Evolutionary conservation across 1,140 invertebrate species (phyloP).

Genomic region (Hydropsyche tenuis): DNA sequence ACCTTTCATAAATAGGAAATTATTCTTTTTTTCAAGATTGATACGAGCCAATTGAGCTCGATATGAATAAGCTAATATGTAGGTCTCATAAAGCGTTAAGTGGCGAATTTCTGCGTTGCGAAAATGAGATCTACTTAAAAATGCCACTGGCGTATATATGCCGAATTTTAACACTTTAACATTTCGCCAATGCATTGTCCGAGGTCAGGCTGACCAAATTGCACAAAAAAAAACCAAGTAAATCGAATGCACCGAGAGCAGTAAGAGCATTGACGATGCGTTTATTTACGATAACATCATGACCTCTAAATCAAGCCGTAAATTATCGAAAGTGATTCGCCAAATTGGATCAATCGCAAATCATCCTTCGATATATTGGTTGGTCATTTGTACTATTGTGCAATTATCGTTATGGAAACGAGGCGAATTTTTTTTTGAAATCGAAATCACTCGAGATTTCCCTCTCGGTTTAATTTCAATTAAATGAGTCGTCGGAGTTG

Average conservation of each 20-base stretch:
- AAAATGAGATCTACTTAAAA: background rate
- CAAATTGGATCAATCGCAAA: background rate
- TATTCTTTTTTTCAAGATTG: background rate
- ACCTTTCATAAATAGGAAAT: background rate
- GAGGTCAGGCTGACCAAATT: background rate
- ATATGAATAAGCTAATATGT: too few species aligned
- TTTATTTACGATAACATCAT: background rate
- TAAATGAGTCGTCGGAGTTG: background rate
- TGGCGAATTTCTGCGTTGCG: background rate
- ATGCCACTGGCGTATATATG: background rate
- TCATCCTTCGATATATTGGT: background rate
- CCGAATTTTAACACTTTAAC: background rate
- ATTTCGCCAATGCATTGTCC: constrained; percentile 12
- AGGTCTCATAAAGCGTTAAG: too few species aligned
- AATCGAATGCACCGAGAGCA: background rate
- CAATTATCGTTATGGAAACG: too few species aligned
- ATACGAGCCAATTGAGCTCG: too few species aligned
- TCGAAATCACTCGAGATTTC: too few species aligned
- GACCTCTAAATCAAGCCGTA: background rate
- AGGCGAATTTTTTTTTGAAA: too few species aligned
- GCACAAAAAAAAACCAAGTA: background rate
- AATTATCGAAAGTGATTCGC: constrained; percentile 4
- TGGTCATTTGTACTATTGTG: background rate
- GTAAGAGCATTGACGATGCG: background rate
- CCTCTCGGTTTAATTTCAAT: background rate